Evolutionary conservation across 2,113 vertebrate genomes (phyloP), one percentile per base, ranked within the genome.

Genomic region (Pterophyllum scalare): DNA sequence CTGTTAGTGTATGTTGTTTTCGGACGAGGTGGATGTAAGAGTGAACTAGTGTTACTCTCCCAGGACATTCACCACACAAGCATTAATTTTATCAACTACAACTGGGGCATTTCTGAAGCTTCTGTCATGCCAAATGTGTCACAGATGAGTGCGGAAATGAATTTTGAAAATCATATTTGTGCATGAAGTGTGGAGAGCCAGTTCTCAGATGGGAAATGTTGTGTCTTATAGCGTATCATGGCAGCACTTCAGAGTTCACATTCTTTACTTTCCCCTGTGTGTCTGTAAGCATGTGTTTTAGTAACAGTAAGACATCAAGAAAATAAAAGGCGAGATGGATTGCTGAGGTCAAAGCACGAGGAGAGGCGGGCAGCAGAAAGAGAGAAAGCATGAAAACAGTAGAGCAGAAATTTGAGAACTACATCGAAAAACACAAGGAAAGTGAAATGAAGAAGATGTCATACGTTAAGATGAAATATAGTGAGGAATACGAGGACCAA

Each of bases 311-410:
- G 85, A 79, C 72, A 60, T 79, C 58, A 81, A 67, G 79, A 90
- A 83, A 90, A 89, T 78, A 83, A 85, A 91, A 91, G 49, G 33
- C 54, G 49, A 87, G 72, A 85, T 76, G 67, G 72, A 85, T 75
- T 59, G 24, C 65, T 56, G 22, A 82, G 75, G 78, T 87, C 81
- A 72, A 77, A 77, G 28, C 6, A 24, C n/a, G 59, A 70, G 78
- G 78, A 83, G 80, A 65, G 58, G 59, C 3, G 7, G 33, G 67
- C 46, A 56, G 28, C 35, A 60, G 46, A 62, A 77, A 75, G 22
- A 84, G 57, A 20, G 79, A 74, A 85, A 79, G 84, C 61, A 78
- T 33, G n/a, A 85, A 85, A 87, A 83, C 57, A 58, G 6, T 11
- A 9, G 49, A 82, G 65, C 54, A 62, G 62, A 81, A 82, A 87